Evolutionary conservation across 2,113 vertebrate genomes (phyloP).

Genomic region (Chunga burmeisteri): DNA sequence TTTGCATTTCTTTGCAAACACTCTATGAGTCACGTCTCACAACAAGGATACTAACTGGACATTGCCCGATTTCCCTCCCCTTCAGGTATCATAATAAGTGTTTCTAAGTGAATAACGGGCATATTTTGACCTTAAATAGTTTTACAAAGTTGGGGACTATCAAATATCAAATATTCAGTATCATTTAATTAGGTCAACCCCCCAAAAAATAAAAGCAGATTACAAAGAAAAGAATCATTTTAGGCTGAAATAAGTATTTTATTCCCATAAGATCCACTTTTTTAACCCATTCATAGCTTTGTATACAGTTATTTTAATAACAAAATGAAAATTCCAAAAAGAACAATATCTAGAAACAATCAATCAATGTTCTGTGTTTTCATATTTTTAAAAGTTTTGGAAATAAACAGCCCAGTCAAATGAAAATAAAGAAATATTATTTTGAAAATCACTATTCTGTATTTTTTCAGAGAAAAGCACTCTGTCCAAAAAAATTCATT

Average conservation of each 20-base stretch:
- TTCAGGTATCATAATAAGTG: background rate
- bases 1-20: background rate
- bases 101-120: background rate
- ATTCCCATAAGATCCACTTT: background rate
- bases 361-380: background rate
- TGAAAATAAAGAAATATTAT: background rate
- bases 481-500: background rate
- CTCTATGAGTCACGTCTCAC: background rate
- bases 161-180: background rate
- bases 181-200: background rate
- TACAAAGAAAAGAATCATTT: background rate
- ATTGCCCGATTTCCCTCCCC: background rate
- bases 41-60: background rate
- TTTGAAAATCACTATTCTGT: background rate
- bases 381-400: background rate
- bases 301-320: background rate
- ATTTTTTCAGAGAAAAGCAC: background rate
- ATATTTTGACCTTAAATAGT: background rate
- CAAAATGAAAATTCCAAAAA: background rate
- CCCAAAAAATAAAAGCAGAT: background rate
- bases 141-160: background rate
- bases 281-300: background rate
- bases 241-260: background rate
- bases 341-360: background rate
- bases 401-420: background rate